Evolutionary conservation across 92 coral and sea anemone genomes (phyloP).

Genomic region (Chrysogorgia sp.): DNA sequence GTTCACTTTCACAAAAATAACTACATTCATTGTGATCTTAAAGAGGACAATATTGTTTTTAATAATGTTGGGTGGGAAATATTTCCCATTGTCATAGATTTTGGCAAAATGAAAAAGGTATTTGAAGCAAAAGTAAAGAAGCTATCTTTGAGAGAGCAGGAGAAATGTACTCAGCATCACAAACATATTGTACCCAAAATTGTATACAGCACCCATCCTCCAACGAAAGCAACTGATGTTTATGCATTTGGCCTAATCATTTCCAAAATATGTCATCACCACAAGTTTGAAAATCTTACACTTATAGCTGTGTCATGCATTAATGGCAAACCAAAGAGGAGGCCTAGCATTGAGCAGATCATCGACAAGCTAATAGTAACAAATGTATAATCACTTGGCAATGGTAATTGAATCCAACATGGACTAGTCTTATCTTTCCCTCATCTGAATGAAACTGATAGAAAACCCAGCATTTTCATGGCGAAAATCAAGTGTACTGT

Average conservation of each 20-base stretch:
- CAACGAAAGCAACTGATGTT: conserved; percentile 7
- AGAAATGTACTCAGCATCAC: not conserved
- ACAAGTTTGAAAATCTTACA: not conserved
- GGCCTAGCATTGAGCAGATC: not conserved
- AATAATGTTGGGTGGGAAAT: not conserved
- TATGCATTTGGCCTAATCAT: conserved; percentile 14
- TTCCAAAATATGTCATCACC: not conserved
- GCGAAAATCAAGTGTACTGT: no score
- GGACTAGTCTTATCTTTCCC: no score
- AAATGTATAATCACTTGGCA: no score
- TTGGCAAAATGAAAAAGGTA: conserved; percentile 2
- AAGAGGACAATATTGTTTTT: conserved; percentile 5
- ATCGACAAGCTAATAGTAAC: not conserved
- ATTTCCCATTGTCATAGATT: conserved; percentile 2
- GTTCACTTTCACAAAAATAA: not conserved
- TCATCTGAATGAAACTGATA: no score
- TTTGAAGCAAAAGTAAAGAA: not conserved
- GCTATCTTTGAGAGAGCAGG: conserved; percentile 1
- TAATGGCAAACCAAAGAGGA: conserved; percentile 1
- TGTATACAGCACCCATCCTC: not conserved
- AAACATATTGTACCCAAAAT: conserved; percentile 21
- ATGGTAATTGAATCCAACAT: not conserved
- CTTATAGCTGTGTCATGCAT: conserved; percentile 2
- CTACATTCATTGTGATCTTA: conserved; percentile 20
- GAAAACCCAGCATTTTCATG: no score